Conservation (phyloP, 2,888 invertebrate species). For the Eubasilissa splendida region DNA sequence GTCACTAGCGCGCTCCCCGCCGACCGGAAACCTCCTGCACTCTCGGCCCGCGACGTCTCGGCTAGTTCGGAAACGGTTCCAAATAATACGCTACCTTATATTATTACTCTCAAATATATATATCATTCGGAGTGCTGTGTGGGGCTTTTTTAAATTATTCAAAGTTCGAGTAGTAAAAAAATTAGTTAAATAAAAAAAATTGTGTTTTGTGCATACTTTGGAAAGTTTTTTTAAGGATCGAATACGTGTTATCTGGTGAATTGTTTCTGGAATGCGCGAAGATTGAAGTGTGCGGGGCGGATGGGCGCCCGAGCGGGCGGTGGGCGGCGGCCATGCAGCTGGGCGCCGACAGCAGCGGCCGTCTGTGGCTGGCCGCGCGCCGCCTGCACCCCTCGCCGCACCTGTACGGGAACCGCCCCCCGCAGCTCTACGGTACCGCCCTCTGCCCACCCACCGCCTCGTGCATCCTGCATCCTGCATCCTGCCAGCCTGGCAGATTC, state of each 20-base stretch:
- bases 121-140: too few relatives aligned
- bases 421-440: conserved; percentile 20
- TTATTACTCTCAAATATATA: background rate
- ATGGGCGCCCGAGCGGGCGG: conserved; percentile 30
- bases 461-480: too few relatives aligned
- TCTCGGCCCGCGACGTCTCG: background rate
- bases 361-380: conserved; percentile 56
- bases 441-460: background rate
- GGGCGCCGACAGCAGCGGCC: conserved; percentile 54
- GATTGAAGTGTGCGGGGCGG: conserved; percentile 4
- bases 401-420: conserved; percentile 52
- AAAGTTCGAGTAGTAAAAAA: background rate
- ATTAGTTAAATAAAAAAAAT: background rate
- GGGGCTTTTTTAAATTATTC: too few relatives aligned
- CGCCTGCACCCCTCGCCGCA: conserved; percentile 55
- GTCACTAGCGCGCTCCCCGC: conserved; percentile 41
- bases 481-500: too few relatives aligned
- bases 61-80: background rate
- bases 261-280: background rate
- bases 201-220: background rate
- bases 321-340: conserved; percentile 50
- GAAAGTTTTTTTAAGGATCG: background rate
- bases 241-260: conserved; percentile 5
- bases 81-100: background rate
- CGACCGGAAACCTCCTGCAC: conserved; percentile 45